Evolutionary conservation across 2,113 vertebrate genomes (phyloP).

Genomic region (Chamaea fasciata): DNA sequence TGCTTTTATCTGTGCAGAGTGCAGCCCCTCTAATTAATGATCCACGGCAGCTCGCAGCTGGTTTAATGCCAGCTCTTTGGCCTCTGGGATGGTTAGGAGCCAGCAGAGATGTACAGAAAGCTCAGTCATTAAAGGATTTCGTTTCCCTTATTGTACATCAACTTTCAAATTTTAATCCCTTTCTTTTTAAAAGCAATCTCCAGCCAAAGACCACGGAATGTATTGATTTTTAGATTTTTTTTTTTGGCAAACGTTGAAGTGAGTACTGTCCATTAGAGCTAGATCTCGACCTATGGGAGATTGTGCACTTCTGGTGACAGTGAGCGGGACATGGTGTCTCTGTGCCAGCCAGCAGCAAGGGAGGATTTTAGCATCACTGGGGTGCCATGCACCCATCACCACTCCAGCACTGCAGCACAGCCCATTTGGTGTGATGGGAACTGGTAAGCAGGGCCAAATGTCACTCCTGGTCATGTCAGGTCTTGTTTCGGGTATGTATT

Average conservation of each 20-base stretch:
- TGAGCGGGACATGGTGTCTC: not conserved
- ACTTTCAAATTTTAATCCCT: not conserved
- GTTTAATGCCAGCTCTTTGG: not conserved
- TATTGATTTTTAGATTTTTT: not conserved
- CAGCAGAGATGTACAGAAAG: not conserved
- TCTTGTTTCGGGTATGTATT: not conserved
- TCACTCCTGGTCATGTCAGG: not conserved
- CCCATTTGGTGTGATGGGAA: accelerated
- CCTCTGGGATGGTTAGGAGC: not conserved
- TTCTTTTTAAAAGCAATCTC: not conserved
- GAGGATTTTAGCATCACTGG: not conserved
- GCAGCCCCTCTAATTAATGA: not conserved
- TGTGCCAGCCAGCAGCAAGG: not conserved
- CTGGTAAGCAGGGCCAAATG: not conserved
- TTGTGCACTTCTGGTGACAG: not conserved
- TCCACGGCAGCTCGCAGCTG: accelerated
- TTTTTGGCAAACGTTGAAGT: not conserved
- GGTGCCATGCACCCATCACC: not conserved
- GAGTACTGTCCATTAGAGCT: not conserved
- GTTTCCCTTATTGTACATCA: not conserved
- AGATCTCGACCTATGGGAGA: not conserved
- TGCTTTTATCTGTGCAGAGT: not conserved
- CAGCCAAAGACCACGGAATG: not conserved
- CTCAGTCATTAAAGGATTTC: not conserved
- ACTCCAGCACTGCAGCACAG: accelerated